Conservation (phyloP, 2,888 invertebrate genomes). For the Netelia virgata region DNA sequence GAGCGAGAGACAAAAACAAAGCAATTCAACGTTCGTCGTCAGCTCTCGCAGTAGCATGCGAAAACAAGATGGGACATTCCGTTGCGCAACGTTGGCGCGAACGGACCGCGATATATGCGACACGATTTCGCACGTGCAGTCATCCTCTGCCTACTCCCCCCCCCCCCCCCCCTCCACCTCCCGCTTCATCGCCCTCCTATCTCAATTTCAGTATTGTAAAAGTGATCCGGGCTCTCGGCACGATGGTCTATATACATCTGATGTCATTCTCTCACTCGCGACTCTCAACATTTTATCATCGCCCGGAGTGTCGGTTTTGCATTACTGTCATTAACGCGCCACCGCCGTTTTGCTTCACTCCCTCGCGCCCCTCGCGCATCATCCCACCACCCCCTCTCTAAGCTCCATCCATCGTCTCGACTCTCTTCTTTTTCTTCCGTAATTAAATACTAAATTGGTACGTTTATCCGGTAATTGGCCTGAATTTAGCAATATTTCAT, state of each 20-base stretch:
- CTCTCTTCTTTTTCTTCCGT: conserved; percentile 62
- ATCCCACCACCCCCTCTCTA: conserved; percentile 29
- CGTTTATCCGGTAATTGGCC: conserved; percentile 78
- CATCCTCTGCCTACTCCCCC: not conserved
- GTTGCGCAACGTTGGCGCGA: conserved; percentile 51
- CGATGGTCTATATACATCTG: conserved; percentile 8
- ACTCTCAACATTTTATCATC: conserved; percentile 79
- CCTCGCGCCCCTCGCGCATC: conserved; percentile 10
- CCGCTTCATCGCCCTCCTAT: conserved; percentile 24
- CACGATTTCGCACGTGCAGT: conserved; percentile 61
- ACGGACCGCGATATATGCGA: conserved; percentile 46
- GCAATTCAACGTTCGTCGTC: conserved; percentile 36
- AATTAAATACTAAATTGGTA: conserved; percentile 83
- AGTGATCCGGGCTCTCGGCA: conserved; percentile 21
- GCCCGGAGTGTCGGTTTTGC: conserved; percentile 74
- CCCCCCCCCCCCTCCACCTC: conserved; percentile 5
- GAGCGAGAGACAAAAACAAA: too few relatives aligned
- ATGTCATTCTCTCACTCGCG: conserved; percentile 58
- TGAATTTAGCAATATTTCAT: conserved; percentile 83
- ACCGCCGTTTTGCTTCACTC: conserved; percentile 72
- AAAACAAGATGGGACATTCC: conserved; percentile 47
- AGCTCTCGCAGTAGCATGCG: conserved; percentile 16
- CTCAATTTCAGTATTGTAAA: conserved; percentile 37
- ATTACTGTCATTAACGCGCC: conserved; percentile 81
- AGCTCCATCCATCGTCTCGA: conserved; percentile 10